phyloP scores from a whole-genome alignment of 1,140 invertebrate species.

The Dysdera silvatica region DNA sequence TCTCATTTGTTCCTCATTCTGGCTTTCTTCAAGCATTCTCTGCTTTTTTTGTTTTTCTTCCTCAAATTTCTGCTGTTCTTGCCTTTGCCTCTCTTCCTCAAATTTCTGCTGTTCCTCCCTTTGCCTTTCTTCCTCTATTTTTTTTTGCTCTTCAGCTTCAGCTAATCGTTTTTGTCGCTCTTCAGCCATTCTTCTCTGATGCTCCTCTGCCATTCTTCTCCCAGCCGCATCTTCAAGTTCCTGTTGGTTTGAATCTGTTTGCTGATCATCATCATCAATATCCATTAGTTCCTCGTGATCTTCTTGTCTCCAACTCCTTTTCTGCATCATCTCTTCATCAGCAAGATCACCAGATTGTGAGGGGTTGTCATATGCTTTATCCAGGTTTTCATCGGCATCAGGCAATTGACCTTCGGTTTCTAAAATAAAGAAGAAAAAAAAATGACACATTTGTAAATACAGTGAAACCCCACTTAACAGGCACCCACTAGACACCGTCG shows the following conservation, averaged over 20 bases:
- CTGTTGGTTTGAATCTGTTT: neutral
- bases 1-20: neutral
- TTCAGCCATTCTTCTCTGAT: neutral
- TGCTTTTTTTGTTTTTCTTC: neutral
- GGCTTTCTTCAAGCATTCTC: neutral
- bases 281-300: slow-evolving; percentile 6
- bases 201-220: neutral
- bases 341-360: neutral
- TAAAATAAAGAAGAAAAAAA: neutral
- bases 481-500: too few relatives aligned
- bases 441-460: neutral
- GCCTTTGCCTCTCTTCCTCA: neutral
- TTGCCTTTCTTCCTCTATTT: neutral
- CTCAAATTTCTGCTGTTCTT: neutral
- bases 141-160: slow-evolving; percentile 7
- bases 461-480: too few relatives aligned
- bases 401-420: neutral
- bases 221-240: neutral
- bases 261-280: neutral
- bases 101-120: neutral
- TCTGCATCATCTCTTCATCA: neutral
- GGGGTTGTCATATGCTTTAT: neutral
- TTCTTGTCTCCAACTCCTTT: neutral
- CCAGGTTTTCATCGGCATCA: neutral
- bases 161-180: neutral